Base-by-base conservation (phyloP, 2,113 vertebrate genomes). In the Montifringilla adamsi region DNA sequence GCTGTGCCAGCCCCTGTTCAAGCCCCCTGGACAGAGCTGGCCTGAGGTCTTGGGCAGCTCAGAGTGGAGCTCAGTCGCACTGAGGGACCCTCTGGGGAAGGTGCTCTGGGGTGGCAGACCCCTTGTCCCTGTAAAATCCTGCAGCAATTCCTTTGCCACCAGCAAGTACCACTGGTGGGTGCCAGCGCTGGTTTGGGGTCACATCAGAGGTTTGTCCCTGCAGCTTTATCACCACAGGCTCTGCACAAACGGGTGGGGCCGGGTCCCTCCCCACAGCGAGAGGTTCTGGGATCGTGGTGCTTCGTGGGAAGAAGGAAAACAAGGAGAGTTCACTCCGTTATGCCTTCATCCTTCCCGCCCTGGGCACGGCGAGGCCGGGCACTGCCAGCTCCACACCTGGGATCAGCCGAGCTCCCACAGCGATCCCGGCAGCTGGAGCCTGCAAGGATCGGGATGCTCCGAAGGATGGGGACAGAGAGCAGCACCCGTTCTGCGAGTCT, bases 51-150 rank as follows among this genome's bases (percentile, higher is more conserved):
- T 4, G 5, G 52, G 41, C 49, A 53, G 31, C 44, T 55, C 30
- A 0, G 7, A 66, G 16, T 6, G 7, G 64, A 90, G 33, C 41
- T 84, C 11, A 12, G 47, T 50, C 1, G 1, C 0, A 2, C 17
- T 3, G 30, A 37, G 30, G 26, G 9, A 39, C 15, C 5, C 9
- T 47, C 26, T 43, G 30, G 27, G n/a, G 26, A 47, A 39, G 73
- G 28, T 55, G 69, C 44, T 78, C 5, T 16, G 30, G 27, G 24
- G 23, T 33, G 19, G 50, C 31, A 80, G 41, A 22, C 8, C 37
- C 58, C 44, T 75, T 13, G 22, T 23, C 20, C 41, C 26, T 41
- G 27, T 39, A 35, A 70, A 82, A 62, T 9, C 7, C n/a, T 4
- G 3, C 62, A 39, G 37, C 31, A 55, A 50, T 19, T 47, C 23